Evolutionary conservation across 2,888 invertebrate genomes (phyloP).

Genomic region (Embidobia sp.): DNA sequence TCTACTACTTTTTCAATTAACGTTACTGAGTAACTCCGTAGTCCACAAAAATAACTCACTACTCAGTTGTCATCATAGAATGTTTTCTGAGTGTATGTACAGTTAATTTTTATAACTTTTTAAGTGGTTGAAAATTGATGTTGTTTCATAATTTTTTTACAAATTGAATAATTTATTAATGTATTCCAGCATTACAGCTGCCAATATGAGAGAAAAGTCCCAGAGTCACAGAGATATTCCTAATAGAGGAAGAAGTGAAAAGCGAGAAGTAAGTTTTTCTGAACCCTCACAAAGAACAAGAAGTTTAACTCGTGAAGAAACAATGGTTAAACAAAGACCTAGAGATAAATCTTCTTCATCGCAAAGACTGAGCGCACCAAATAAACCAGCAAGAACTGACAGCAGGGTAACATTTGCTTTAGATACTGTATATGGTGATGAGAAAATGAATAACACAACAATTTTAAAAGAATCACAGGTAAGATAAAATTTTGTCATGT

Average conservation of each 20-base stretch:
- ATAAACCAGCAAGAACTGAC: slow-evolving; percentile 75
- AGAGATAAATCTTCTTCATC: slow-evolving; percentile 74
- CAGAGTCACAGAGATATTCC: slow-evolving; percentile 79
- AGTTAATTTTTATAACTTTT: too few relatives aligned
- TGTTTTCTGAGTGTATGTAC: too few relatives aligned
- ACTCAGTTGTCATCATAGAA: too few relatives aligned
- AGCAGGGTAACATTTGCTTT: slow-evolving; percentile 78
- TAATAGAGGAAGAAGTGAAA: slow-evolving; percentile 74
- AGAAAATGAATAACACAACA: too few relatives aligned
- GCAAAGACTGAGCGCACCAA: slow-evolving; percentile 69
- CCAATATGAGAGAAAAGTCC: slow-evolving; percentile 76
- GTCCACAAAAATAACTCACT: too few relatives aligned
- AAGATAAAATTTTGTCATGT: too few relatives aligned
- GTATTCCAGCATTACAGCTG: slow-evolving; percentile 71
- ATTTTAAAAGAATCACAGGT: too few relatives aligned
- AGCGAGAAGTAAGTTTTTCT: slow-evolving; percentile 74
- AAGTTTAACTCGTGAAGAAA: slow-evolving; percentile 78
- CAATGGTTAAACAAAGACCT: slow-evolving; percentile 67
- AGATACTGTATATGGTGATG: slow-evolving; percentile 70
- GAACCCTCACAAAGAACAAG: slow-evolving; percentile 76
- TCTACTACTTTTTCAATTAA: too few relatives aligned
- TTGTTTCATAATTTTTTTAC: too few relatives aligned
- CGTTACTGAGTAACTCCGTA: too few relatives aligned
- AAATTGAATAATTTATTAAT: too few relatives aligned
- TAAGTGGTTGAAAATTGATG: too few relatives aligned